Evolutionary conservation across 2,888 invertebrate genomes (phyloP).

Genomic region (Polydrusus cervinus): DNA sequence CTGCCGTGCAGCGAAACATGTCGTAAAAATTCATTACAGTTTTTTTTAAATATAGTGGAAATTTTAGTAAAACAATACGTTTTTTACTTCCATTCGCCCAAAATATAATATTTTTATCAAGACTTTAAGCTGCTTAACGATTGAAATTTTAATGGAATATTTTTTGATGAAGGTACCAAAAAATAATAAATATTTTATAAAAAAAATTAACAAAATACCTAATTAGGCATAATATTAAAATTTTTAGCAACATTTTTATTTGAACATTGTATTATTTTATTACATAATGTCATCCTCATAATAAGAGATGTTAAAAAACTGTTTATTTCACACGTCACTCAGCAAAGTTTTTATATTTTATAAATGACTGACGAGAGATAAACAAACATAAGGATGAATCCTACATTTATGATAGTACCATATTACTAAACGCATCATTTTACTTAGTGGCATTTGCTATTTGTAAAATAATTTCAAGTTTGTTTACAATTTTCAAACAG

Average conservation of each 20-base stretch:
- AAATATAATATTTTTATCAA: no score
- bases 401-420: background rate
- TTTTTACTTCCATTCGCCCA: no score
- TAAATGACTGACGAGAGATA: constrained; percentile 6
- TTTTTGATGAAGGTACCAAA: no score
- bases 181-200: no score
- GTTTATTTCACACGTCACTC: constrained; percentile 23
- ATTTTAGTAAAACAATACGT: no score
- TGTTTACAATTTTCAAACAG: constrained; percentile 11
- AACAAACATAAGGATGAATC: background rate
- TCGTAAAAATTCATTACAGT: no score
- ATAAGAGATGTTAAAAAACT: constrained; percentile 4
- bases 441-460: background rate
- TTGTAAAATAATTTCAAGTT: constrained; percentile 1
- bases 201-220: no score
- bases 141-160: no score
- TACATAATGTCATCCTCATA: background rate
- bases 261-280: background rate
- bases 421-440: background rate
- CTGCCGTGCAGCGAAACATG: no score
- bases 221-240: no score
- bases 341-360: background rate
- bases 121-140: no score
- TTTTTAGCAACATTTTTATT: background rate
- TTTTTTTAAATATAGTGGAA: no score